phyloP scores from a whole-genome alignment of 2,888 invertebrate genomes.

The Halictus quadricinctus region DNA sequence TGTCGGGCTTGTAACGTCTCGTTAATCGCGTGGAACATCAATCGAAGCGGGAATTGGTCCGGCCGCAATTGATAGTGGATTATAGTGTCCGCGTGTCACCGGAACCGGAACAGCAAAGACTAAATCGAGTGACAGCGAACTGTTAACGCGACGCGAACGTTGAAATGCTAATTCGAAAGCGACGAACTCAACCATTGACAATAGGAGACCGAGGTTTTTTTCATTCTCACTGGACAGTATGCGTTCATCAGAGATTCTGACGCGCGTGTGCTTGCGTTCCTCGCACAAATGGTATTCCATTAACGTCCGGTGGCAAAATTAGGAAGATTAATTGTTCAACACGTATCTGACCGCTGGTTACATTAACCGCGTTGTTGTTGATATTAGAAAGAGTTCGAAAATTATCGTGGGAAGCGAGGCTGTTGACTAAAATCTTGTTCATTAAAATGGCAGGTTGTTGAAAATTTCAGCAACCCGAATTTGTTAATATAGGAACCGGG shows the following conservation, averaged over 20 bases:
- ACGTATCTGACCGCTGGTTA: constrained; percentile 20
- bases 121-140: constrained; percentile 2
- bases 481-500: neutral
- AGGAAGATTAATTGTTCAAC: constrained; percentile 30
- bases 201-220: neutral
- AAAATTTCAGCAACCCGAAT: neutral
- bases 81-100: constrained; percentile 4
- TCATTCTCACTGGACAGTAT: neutral
- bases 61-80: constrained; percentile 22
- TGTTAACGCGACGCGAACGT: neutral
- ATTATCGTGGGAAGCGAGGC: neutral
- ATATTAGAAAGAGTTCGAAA: neutral
- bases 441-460: neutral
- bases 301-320: constrained; percentile 14
- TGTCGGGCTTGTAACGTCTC: constrained; percentile 11
- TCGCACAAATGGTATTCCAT: constrained; percentile 18
- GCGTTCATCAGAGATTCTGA: neutral
- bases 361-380: constrained; percentile 3
- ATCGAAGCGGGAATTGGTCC: constrained; percentile 37
- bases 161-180: neutral
- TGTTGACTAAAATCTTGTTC: neutral
- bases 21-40: constrained; percentile 31
- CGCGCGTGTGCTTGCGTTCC: neutral
- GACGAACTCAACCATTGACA: too few species aligned
- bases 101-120: neutral